A percentile compares a stretch with the other conserved stretches of the same genome.
These are phyloP conservation scores for Palythoa heliodiscus DNA, from an alignment of 92 coral and sea anemone species.

Conservation along the genomic window DNA sequence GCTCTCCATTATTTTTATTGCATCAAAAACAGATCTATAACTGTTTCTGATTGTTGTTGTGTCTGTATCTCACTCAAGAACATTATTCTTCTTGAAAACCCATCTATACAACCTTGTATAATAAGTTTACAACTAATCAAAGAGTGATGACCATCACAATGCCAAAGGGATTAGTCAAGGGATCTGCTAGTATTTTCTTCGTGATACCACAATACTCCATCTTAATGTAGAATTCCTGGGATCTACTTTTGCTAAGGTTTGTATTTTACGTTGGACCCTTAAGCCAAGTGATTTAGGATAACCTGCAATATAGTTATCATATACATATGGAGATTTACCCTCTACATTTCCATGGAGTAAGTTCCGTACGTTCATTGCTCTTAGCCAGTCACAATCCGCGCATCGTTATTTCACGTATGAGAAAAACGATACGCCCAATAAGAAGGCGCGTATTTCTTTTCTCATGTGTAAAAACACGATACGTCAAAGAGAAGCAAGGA, in stretches of 20 bases:
- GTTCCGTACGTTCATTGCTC: too few species aligned
- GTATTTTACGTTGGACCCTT: not conserved
- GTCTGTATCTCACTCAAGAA: conserved; percentile 22
- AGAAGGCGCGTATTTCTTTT: too few species aligned
- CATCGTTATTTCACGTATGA: too few species aligned
- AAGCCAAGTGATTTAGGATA: not conserved
- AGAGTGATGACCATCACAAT: conserved; percentile 28
- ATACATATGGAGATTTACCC: too few species aligned
- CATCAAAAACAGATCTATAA: conserved; percentile 35
- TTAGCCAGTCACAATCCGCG: too few species aligned
- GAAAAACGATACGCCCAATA: too few species aligned
- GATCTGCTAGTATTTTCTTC: not conserved
- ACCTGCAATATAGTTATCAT: not conserved
- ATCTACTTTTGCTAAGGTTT: not conserved
- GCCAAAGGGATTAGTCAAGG: conserved; percentile 15
- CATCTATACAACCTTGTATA: not conserved
- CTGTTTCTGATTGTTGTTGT: conserved; percentile 38
- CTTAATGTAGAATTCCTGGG: not conserved
- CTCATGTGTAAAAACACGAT: too few species aligned
- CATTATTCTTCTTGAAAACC: conserved; percentile 44
- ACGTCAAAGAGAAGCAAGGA: too few species aligned
- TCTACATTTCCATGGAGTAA: too few species aligned
- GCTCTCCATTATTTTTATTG: conserved; percentile 26
- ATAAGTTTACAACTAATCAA: conserved; percentile 40
- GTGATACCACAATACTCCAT: conserved; percentile 9